These are phyloP conservation scores for Leptogaster cylindrica DNA, from an alignment of 2,888 invertebrate genomes.

Conservation along the genomic window DNA sequence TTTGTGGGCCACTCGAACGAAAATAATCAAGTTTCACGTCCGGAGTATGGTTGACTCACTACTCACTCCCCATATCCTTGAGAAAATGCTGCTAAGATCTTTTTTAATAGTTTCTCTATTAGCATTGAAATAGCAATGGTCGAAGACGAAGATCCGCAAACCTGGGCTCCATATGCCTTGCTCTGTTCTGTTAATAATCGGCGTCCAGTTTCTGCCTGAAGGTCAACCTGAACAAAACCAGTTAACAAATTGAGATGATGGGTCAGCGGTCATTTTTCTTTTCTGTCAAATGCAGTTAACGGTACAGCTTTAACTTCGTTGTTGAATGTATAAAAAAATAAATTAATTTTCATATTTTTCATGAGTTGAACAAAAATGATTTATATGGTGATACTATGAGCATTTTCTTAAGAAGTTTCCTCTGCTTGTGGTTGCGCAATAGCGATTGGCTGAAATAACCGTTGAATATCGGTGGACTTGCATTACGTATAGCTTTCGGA, in stretches of 20 bases:
- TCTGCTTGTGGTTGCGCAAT: no score
- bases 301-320: slow-evolving; percentile 15
- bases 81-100: slow-evolving; percentile 32
- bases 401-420: background rate
- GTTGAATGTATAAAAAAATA: slow-evolving; percentile 2
- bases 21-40: background rate
- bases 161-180: slow-evolving; percentile 29
- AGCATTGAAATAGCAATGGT: slow-evolving; percentile 32
- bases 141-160: slow-evolving; percentile 30
- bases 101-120: slow-evolving; percentile 35
- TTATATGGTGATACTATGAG: background rate
- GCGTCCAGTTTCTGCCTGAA: slow-evolving; percentile 33
- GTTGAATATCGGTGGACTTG: background rate
- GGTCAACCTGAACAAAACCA: slow-evolving; percentile 37
- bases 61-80: slow-evolving; percentile 26
- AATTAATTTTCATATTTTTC: slow-evolving; percentile 35
- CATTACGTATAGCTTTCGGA: background rate
- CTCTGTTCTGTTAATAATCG: slow-evolving; percentile 33
- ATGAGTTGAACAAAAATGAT: slow-evolving; percentile 4
- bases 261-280: slow-evolving; percentile 37
- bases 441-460: no score
- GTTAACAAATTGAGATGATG: slow-evolving; percentile 31
- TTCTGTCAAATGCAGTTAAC: slow-evolving; percentile 41
- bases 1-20: slow-evolving; percentile 9
- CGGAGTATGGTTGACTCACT: slow-evolving; percentile 24